Percentiles rank a stretch among this genome's conserved stretches.
Evolutionary conservation across 2,113 vertebrate species (phyloP).

Genomic region (Alexandromys fortis): DNA sequence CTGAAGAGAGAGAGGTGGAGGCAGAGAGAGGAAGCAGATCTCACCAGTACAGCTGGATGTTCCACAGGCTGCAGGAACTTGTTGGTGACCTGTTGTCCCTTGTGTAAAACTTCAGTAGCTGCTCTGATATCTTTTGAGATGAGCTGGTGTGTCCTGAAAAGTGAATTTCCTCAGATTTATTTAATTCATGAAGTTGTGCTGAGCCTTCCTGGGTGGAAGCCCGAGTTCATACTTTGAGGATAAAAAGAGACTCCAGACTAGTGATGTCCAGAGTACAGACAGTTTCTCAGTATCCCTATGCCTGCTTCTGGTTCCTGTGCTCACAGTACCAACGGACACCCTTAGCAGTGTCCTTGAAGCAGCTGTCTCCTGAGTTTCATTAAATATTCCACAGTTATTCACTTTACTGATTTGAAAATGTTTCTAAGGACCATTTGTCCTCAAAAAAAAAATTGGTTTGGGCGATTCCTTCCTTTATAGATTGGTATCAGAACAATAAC

Average conservation of each 20-base stretch:
- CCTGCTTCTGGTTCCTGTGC: accelerated
- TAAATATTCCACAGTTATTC: background rate
- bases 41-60: background rate
- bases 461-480: background rate
- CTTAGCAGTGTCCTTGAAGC: background rate
- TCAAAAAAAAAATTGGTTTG: accelerated
- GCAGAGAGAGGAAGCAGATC: background rate
- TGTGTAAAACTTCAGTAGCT: too few relatives aligned
- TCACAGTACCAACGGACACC: too few relatives aligned
- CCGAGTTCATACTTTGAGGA: background rate
- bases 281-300: background rate
- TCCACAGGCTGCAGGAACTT: too few relatives aligned
- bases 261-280: too few relatives aligned
- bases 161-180: background rate
- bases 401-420: background rate
- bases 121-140: background rate
- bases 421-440: background rate
- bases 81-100: background rate
- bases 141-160: background rate
- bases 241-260: background rate
- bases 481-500: too few relatives aligned
- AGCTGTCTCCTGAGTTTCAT: background rate
- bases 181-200: background rate
- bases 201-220: background rate
- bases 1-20: accelerated